Conservation (phyloP, 2,113 vertebrate genomes). For the Otocyon megalotis region DNA sequence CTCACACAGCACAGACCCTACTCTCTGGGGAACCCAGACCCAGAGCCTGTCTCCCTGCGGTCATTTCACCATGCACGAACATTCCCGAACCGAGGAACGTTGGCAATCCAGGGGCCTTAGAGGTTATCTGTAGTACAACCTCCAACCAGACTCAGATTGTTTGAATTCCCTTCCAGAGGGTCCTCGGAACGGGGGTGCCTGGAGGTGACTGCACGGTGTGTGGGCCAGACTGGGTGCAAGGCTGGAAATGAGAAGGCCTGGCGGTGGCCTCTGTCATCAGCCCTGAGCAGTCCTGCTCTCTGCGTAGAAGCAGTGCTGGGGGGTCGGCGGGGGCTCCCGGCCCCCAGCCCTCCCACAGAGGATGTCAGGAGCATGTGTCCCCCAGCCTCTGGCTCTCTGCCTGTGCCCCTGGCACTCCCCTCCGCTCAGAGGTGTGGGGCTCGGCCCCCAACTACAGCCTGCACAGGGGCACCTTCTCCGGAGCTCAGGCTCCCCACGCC, state of each 20-base stretch:
- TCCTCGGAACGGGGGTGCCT: neutral
- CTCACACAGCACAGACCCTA: neutral
- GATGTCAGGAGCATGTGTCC: no score
- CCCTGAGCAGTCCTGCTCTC: neutral
- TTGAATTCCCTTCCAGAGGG: neutral
- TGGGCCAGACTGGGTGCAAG: neutral
- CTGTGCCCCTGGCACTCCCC: no score
- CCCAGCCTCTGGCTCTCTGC: no score
- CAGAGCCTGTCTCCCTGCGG: neutral
- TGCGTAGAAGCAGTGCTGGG: neutral
- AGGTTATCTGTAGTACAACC: neutral
- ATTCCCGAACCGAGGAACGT: neutral
- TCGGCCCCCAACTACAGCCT: no score
- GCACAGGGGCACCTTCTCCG: no score
- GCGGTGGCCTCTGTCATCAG: neutral
- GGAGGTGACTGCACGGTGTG: neutral
- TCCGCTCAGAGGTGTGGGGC: no score
- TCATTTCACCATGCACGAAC: no score
- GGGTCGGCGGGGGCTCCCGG: no score
- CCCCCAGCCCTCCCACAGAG: no score
- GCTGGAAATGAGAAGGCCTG: neutral
- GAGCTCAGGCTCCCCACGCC: no score
- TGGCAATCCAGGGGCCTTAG: neutral
- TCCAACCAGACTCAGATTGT: neutral
- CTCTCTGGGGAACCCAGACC: neutral